Evolutionary conservation across 1,140 invertebrate genomes (phyloP), one percentile per base, ranked within the genome.

Genomic region (Geopemphigus sp.): DNA sequence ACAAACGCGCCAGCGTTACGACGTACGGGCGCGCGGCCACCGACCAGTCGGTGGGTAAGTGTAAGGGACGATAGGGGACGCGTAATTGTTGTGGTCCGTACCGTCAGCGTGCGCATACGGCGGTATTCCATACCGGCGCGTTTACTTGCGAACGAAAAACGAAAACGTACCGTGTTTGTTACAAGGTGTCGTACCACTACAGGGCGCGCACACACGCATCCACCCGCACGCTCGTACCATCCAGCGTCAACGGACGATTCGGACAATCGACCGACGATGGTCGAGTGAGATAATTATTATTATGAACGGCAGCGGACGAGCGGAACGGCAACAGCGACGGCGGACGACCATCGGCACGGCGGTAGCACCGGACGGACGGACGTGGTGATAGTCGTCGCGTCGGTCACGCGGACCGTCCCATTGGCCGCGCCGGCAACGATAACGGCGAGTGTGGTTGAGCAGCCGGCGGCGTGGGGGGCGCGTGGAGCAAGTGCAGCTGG

Each of bases 381-480:
- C 2, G 11, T 32, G 11, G 19, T 5, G 32, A 32, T 19, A 4
- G 17, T 29, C 11, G 8, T 12, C 63, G 19, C 17, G 15, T 14
- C 11, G 19, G 63, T 39, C 1, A 12, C 56, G 15, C 39, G 29
- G 17, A 50, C 53, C 45, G 50, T 26, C n/a, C 2, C n/a, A 22
- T 17, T 26, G 73, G 39, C 17, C 14, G 26, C 32, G 54, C 39
- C 6, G 26, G 11, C 29, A 15, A 5, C 15, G 17, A 39, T 66
- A 66, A 66, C 64, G 64, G 64, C 64, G 12, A 66, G 64, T n/a
- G 64, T 66, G 64, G 39, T 66, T 32, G 53, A 61, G 26, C n/a
- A 66, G 73, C 59, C 80, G 80, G 70, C 82, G 82, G 82, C 57
- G 83, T 82, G 83, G 82, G 82, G 81, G 82, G 81, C 57, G 82